A percentile compares a stretch with the other conserved stretches of the same genome.
These are phyloP conservation scores for Tricholaema leucomelas DNA, from an alignment of 2,113 vertebrate genomes.

Conservation along the genomic window DNA sequence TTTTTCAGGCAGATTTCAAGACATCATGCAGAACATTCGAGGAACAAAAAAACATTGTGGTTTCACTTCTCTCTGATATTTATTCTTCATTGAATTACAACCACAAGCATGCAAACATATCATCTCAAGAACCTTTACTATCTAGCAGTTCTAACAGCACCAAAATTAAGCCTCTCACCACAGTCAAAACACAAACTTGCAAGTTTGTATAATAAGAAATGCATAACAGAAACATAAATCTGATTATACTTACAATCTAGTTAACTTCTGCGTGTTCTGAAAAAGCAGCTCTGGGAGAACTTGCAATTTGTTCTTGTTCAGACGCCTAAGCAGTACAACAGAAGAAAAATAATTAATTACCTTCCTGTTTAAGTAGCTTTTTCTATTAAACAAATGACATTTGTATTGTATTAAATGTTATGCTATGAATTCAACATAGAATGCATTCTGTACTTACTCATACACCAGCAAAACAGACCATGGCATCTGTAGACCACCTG, in stretches of 20 bases:
- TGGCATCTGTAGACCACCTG: not conserved
- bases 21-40: not conserved
- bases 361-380: not conserved
- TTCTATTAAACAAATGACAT: not conserved
- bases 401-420: not conserved
- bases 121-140: not conserved
- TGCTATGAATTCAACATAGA: not conserved
- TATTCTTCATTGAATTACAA: not conserved
- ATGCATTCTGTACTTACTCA: fast-evolving
- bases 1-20: not conserved
- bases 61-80: not conserved
- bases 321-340: slow-evolving; percentile 77
- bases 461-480: not conserved
- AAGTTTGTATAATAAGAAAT: not conserved
- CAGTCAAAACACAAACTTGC: not conserved
- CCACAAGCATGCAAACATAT: not conserved
- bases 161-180: not conserved
- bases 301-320: slow-evolving; percentile 97
- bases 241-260: slow-evolving; percentile 89
- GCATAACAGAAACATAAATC: not conserved
- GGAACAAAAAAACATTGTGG: not conserved
- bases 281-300: slow-evolving; percentile 97
- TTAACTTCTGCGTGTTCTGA: slow-evolving; percentile 94
- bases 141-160: not conserved
- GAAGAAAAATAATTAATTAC: slow-evolving; percentile 19